phyloP scores from a whole-genome alignment of 2,113 vertebrate species.

The Pachypanchax playfairii region DNA sequence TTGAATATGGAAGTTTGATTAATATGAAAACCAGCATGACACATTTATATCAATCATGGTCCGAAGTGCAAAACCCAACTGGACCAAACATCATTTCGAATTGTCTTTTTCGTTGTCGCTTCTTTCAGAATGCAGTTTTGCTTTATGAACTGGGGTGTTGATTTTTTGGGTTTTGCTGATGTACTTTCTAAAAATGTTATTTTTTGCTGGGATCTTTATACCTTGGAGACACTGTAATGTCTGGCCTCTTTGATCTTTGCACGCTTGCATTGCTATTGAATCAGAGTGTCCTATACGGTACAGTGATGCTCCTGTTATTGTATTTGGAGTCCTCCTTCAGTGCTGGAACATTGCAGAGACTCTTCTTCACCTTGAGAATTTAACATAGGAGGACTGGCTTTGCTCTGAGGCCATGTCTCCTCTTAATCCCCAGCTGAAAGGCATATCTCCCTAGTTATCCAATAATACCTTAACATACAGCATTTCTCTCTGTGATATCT shows the following conservation, averaged over 20 bases:
- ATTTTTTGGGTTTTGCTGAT: not conserved
- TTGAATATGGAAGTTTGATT: conserved; percentile 25
- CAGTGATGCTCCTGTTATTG: conserved; percentile 74
- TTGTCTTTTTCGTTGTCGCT: not conserved
- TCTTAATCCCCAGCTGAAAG: conserved; percentile 70
- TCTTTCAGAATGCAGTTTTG: not conserved
- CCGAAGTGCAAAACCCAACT: not conserved
- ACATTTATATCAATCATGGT: conserved; percentile 23
- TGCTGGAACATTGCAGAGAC: conserved; percentile 62
- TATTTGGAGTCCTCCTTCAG: conserved; percentile 73
- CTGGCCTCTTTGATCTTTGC: conserved; percentile 54
- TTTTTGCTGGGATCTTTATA: not conserved
- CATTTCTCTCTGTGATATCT: conserved; percentile 6
- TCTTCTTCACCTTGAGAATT: conserved; percentile 77
- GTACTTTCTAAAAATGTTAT: not conserved
- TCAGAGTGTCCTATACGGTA: conserved; percentile 43
- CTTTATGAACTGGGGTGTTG: not conserved
- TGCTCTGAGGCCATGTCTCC: conserved; percentile 62
- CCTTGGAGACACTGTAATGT: conserved; percentile 4
- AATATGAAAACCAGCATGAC: too few relatives aligned
- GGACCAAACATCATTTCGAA: not conserved
- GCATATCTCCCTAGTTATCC: conserved; percentile 46
- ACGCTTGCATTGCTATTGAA: conserved; percentile 45
- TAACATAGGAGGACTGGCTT: conserved; percentile 73
- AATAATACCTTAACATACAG: not conserved